Base-by-base conservation (phyloP, 2,888 invertebrate genomes). In the Pharmacophagus antenor region DNA sequence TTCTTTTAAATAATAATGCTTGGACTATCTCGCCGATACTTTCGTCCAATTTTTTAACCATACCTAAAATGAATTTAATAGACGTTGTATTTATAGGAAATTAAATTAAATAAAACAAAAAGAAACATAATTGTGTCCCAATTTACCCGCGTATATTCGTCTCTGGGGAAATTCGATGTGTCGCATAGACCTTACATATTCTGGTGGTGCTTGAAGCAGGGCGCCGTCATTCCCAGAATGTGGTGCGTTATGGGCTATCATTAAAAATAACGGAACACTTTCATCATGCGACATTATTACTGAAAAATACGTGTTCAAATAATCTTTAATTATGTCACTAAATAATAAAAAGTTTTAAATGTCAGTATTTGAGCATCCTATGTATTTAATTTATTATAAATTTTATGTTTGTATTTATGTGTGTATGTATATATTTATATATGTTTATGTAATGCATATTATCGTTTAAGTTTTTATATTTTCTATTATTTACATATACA, bases 31-130 rank as follows among this genome's bases (percentile, higher is more conserved):
- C 92, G 0, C 97, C 97, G 0, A 98, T 93, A 42, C 97, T 95
- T 61, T 95, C 93, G 76, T 98, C 98, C 70, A 98, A 84, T 68
- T 94, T 94, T 21, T 95, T 93, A 1, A 97, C 92, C 94, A 98
- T 96, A 10, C 95, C 97, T 95, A 77, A 60, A 91, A 91, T 63
- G 49, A 58, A 58, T 49, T 18, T 31, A 53, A 57, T 20, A 2
- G 1, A 44, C 18, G 10, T 44, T 44, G 5, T 37, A 17, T 8
- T 27, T 56, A 42, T 31, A 46, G 8, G 37, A 25, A 6, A 58
- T 17, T 23, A n/a, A 60, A n/a, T n/a, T n/a, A n/a, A n/a, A n/a
- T n/a, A n/a, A 21, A 23, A 18, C 2, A 18, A 7, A 8, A 44
- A 7, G 8, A 44, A 7, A 1, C 2, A 10, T 1, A 18, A 18